These are phyloP conservation scores for Coracopsis vasa DNA, from an alignment of 2,113 vertebrate genomes.

Conservation along the genomic window DNA sequence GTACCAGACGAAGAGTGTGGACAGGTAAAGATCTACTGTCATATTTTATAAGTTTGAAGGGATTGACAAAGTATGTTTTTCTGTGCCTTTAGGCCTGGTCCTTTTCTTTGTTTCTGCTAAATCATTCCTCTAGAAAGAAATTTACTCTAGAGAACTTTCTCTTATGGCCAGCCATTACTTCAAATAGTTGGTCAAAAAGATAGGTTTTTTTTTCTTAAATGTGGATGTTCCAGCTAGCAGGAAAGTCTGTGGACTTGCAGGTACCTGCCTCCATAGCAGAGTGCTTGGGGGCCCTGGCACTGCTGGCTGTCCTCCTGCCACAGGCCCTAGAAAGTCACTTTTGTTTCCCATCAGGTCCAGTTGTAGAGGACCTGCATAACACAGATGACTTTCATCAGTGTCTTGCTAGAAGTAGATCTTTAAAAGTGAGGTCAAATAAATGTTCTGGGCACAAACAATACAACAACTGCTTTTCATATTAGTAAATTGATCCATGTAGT, in stretches of 20 bases:
- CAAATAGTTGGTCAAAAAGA: background rate
- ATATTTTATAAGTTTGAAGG: background rate
- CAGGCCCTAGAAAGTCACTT: background rate
- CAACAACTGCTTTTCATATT: background rate
- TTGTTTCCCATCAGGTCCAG: background rate
- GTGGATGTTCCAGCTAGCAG: background rate
- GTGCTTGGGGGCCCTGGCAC: rapidly evolving
- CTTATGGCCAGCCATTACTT: background rate
- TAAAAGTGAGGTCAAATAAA: background rate
- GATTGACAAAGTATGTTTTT: background rate
- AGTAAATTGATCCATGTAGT: background rate
- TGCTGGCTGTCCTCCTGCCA: background rate
- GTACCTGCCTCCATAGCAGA: background rate
- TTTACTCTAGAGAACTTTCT: background rate
- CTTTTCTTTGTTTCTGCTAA: background rate
- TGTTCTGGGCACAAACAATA: background rate
- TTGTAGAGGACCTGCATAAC: background rate
- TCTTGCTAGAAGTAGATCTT: background rate
- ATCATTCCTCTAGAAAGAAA: background rate
- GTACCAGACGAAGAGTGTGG: background rate
- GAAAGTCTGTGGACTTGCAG: background rate
- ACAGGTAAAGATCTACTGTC: background rate
- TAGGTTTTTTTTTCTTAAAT: background rate
- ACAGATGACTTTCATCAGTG: background rate
- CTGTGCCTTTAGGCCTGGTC: background rate